A percentile compares a stretch with the other conserved stretches of the same genome.
phyloP scores from a whole-genome alignment of 2,888 invertebrate genomes.

The Hedychridium roseum region DNA sequence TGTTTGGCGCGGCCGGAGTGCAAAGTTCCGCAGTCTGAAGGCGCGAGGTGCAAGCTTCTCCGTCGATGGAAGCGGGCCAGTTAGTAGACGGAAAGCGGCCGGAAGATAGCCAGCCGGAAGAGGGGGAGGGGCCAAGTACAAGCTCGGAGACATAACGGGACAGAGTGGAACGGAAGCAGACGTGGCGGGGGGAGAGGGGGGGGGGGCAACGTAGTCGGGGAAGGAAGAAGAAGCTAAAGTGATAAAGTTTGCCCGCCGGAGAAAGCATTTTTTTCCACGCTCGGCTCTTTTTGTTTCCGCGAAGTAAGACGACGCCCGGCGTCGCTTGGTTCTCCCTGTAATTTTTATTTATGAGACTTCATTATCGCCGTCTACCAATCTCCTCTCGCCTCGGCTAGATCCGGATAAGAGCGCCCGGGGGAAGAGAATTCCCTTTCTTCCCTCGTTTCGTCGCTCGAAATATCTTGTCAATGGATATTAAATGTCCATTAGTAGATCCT shows the following conservation, averaged over 20 bases:
- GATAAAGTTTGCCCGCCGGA: slow-evolving; percentile 45
- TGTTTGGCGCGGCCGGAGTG: slow-evolving; percentile 29
- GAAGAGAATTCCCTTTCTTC: no score
- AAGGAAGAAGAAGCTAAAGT: slow-evolving; percentile 36
- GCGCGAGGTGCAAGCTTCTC: slow-evolving; percentile 15
- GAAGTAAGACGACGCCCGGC: slow-evolving; percentile 6
- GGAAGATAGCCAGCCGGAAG: slow-evolving; percentile 14
- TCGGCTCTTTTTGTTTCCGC: slow-evolving; percentile 9
- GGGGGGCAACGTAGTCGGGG: slow-evolving; percentile 9
- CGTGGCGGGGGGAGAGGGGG: slow-evolving; percentile 1
- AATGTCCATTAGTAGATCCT: no score
- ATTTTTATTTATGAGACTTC: slow-evolving; percentile 47
- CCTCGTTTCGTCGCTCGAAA: no score
- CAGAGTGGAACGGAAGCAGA: slow-evolving; percentile 7
- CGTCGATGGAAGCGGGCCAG: slow-evolving; percentile 33
- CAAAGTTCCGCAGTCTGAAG: slow-evolving; percentile 33
- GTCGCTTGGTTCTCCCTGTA: slow-evolving; percentile 25
- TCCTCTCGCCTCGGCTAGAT: slow-evolving; percentile 16
- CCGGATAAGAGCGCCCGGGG: slow-evolving; percentile 8
- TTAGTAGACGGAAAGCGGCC: slow-evolving; percentile 11
- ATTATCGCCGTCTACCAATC: slow-evolving; percentile 39
- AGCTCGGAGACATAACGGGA: slow-evolving; percentile 21
- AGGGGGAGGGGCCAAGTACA: slow-evolving; percentile 14
- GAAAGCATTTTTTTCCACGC: slow-evolving; percentile 33
- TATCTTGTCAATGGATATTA: no score